Base-by-base conservation (phyloP, 2,888 invertebrate genomes). In the Celastrina argiolus region DNA sequence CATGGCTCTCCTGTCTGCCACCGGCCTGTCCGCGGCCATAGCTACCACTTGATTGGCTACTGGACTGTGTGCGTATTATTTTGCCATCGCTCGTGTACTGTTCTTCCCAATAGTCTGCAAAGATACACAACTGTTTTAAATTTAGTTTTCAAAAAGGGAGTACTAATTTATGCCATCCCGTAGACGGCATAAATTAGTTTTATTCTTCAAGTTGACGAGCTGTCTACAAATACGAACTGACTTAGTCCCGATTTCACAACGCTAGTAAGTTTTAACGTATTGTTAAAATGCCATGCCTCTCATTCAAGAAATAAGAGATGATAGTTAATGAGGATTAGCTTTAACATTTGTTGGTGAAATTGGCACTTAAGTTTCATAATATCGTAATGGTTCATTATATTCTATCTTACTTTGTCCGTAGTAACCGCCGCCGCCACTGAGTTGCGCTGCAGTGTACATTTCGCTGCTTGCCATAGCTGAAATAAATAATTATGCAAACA, bases 381-480 rank as follows among this genome's bases (percentile, higher is more conserved):
- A 2, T 31, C 7, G 31, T 31, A 31, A 31, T 31, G 31, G 5
- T 31, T 2, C 5, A 31, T 5, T 18, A 45, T 18, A 45, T 10
- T 42, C 39, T 31, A 65, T 74, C 82, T 77, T 76, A 88, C 88
- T 81, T 76, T 88, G 86, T 69, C 84, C 87, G 56, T 84, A 85
- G 74, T 87, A 87, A 58, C 83, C 84, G 10, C 79, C 76, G 5
- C 78, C 79, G 5, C 80, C 80, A 2, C 80, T 75, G 0, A 82
- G 74, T 72, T 85, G 80, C 0, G 80, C 75, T 2, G 76, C 79
- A 6, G 78, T 78, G 70, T 87, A 88, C 14, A 84, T 74, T 2
- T 80, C 84, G 56, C 81, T 86, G 76, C 76, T 84, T 68, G 78
- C 70, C 83, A 88, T 82, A 56, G 82, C 89, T 88, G 77, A 3